A percentile compares a stretch with the other conserved stretches of the same genome.
Evolutionary conservation across 1,140 invertebrate genomes (phyloP).

Genomic region (Neodiprion fabricii): DNA sequence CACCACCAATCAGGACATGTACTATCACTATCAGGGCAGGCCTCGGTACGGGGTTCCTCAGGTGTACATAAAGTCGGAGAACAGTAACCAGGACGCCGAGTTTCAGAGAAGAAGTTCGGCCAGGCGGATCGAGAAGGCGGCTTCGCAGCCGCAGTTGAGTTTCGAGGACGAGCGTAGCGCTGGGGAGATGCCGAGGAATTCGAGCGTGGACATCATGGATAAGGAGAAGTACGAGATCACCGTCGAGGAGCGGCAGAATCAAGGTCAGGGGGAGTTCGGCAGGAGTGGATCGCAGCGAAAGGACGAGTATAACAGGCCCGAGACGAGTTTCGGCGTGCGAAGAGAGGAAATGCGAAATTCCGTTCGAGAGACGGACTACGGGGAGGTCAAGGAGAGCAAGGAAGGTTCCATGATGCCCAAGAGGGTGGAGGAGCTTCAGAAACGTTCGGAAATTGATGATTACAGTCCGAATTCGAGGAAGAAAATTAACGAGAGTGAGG

Average conservation of each 20-base stretch:
- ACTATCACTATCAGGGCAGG: conserved; percentile 53
- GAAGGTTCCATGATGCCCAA: conserved; percentile 41
- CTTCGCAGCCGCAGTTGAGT: conserved; percentile 71
- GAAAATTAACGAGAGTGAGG: conserved; percentile 31
- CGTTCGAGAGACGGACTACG: conserved; percentile 40
- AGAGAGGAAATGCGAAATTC: conserved; percentile 47
- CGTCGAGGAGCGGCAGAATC: conserved; percentile 46
- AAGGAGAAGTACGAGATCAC: conserved; percentile 57
- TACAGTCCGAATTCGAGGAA: conserved; percentile 38
- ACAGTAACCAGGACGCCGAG: conserved; percentile 43
- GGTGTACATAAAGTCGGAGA: conserved; percentile 52
- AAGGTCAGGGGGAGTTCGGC: conserved; percentile 39
- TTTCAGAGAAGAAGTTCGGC: conserved; percentile 47
- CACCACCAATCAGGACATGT: conserved; percentile 48
- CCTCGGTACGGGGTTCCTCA: conserved; percentile 45
- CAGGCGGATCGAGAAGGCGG: conserved; percentile 58
- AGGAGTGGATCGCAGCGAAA: conserved; percentile 47
- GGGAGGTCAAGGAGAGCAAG: conserved; percentile 1
- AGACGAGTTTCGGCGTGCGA: conserved; percentile 52
- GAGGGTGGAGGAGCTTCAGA: conserved; percentile 44
- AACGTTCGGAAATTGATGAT: conserved; percentile 34
- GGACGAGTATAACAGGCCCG: conserved; percentile 47
- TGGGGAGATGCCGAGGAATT: conserved; percentile 28
- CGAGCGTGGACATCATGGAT: conserved; percentile 38
- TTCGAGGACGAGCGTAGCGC: conserved; percentile 60